Base-by-base conservation (phyloP, 2,797 vertebrate species). In the Tokudaia tokunoshimensis region DNA sequence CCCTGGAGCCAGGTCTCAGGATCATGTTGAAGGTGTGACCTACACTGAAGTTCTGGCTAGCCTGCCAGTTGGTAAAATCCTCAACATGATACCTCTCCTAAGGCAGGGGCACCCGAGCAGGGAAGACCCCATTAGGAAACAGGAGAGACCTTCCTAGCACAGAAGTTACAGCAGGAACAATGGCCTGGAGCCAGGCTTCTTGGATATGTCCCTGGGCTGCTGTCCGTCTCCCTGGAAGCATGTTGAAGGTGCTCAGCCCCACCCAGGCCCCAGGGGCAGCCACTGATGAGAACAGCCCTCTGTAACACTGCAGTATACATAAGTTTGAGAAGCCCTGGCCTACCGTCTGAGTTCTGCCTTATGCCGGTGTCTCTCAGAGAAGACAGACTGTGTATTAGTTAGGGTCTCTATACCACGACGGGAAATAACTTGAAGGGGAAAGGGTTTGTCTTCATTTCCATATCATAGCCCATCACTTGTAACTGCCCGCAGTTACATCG, bases 131-230 rank as follows among this genome's bases (percentile, higher is more conserved):
- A 20, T 0, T 0, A 11, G 41, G 85, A 44, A 86, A 13, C 0
- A 0, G 13, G 20, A 47, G 0, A 6, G 22, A 59, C n/a, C 20
- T 20, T 19, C 47, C 7, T 0, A 24, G 41, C 9, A 87, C 57
- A 1, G 0, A n/a, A 22, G 52, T 22, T 88, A 14, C 0, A 0
- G 6, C 41, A 72, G 20, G 31, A 20, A 22, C 20, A 0, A 1
- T 11, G 1, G 0, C 20, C 31, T 26, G 2, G 26, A 63, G 5
- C 1, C 0, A 6, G 9, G 47, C 20, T 26, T 14, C 61, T 55
- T 75, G 20, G 1, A 19, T 52, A 10, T 50, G 55, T 9, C 41
- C 79, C 70, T 0, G 0, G 9, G 8, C 9, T 14, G 11, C 26
- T 15, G 0, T 2, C 47, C 29, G 6, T 0, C 34, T 10, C 5